phyloP scores from a whole-genome alignment of 2,888 invertebrate species.

The Apeira syringaria region DNA sequence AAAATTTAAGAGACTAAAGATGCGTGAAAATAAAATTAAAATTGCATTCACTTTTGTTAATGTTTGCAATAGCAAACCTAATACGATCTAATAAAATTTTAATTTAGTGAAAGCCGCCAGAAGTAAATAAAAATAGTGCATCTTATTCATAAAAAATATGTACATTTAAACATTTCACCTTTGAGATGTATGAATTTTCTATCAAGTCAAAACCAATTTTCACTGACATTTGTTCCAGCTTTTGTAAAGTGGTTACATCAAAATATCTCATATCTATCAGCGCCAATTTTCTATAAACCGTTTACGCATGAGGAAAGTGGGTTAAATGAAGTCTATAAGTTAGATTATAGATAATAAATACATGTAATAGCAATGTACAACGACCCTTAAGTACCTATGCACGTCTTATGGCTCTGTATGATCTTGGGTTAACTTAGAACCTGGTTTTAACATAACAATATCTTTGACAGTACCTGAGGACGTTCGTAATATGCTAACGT shows the following conservation, averaged over 20 bases:
- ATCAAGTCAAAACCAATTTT: not conserved
- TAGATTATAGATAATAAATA: conserved; percentile 47
- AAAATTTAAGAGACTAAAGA: too few relatives aligned
- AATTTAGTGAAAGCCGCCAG: too few relatives aligned
- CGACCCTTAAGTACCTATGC: conserved; percentile 15
- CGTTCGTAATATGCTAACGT: not conserved
- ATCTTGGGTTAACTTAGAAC: conserved; percentile 7
- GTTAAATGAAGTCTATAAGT: conserved; percentile 49
- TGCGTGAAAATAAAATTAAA: too few relatives aligned
- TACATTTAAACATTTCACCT: too few relatives aligned
- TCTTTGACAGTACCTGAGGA: not conserved
- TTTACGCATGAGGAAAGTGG: conserved; percentile 36
- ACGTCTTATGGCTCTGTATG: conserved; percentile 20
- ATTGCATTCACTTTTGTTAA: too few relatives aligned
- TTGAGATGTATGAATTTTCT: too few relatives aligned
- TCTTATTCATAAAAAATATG: too few relatives aligned
- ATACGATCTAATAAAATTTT: too few relatives aligned
- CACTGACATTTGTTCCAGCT: not conserved
- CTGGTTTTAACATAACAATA: not conserved
- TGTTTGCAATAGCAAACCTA: too few relatives aligned
- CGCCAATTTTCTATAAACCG: conserved; percentile 12
- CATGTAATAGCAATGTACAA: conserved; percentile 35
- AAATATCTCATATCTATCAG: conserved; percentile 12
- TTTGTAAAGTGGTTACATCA: conserved; percentile 1
- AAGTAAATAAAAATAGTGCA: too few relatives aligned